Evolutionary conservation across 2,113 vertebrate genomes (phyloP).

Genomic region (Brachypteracias leptosomus): DNA sequence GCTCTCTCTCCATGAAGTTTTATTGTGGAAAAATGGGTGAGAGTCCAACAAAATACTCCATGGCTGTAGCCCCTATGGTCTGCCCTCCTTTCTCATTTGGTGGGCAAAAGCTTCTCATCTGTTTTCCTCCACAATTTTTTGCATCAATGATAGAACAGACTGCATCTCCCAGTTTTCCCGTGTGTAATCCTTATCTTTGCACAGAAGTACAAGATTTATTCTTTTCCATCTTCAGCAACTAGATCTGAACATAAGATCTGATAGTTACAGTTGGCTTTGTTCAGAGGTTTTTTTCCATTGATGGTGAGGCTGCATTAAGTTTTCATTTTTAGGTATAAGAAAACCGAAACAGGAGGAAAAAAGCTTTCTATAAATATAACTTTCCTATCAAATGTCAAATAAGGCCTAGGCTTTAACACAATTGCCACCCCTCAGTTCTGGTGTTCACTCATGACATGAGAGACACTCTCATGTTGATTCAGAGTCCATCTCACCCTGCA

Average conservation of each 20-base stretch:
- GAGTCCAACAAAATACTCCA: neutral
- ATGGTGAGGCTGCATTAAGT: neutral
- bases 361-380: accelerated
- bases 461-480: neutral
- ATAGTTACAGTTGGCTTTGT: neutral
- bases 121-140: neutral
- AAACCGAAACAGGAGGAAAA: neutral
- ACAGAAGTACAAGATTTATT: neutral
- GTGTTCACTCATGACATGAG: neutral
- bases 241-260: neutral
- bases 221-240: neutral
- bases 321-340: neutral
- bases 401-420: neutral
- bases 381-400: neutral
- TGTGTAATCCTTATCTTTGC: neutral
- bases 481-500: neutral
- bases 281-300: neutral
- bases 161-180: neutral
- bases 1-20: neutral
- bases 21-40: neutral
- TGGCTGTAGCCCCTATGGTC: neutral
- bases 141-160: neutral
- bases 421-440: neutral
- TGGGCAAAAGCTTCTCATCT: neutral
- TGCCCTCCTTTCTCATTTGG: neutral